Percentiles rank a stretch among this genome's conserved stretches.
phyloP scores from a whole-genome alignment of 2,113 vertebrate species.

The Ophiodon elongatus region DNA sequence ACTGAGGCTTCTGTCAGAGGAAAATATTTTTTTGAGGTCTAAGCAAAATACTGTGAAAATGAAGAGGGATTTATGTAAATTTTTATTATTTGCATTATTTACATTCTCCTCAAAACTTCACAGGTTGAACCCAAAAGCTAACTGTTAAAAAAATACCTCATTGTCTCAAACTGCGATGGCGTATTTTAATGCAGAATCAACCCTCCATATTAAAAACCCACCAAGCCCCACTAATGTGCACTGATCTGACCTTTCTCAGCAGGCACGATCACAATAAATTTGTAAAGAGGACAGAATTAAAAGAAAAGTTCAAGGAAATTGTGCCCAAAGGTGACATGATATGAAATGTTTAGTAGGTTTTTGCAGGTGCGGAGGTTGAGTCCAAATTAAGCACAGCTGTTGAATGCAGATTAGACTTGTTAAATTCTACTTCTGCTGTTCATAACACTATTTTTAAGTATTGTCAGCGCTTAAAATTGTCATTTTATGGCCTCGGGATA shows the following conservation, averaged over 20 bases:
- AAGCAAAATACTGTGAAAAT: not conserved
- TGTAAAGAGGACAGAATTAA: constrained; percentile 5
- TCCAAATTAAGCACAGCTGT: constrained; percentile 25
- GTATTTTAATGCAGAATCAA: not conserved
- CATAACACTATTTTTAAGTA: not conserved
- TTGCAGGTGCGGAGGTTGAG: constrained; percentile 1
- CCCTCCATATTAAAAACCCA: not conserved
- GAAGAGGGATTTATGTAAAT: not conserved
- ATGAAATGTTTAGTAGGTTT: constrained; percentile 3
- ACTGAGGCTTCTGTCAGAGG: not conserved
- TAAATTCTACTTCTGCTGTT: not conserved
- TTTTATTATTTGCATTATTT: not conserved
- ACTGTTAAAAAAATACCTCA: not conserved
- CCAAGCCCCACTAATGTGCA: not conserved
- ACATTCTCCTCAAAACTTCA: not conserved
- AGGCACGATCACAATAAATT: not conserved
- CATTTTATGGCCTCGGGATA: not conserved
- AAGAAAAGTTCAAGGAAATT: constrained; percentile 13
- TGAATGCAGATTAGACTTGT: constrained; percentile 38
- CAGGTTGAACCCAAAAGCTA: not conserved
- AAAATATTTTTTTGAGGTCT: not conserved
- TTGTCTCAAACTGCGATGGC: not conserved
- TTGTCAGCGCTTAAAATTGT: not conserved
- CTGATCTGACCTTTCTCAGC: not conserved
- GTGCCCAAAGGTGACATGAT: constrained; percentile 5